Conservation (phyloP, 2,113 vertebrate genomes). For the Butastur rufipennis region DNA sequence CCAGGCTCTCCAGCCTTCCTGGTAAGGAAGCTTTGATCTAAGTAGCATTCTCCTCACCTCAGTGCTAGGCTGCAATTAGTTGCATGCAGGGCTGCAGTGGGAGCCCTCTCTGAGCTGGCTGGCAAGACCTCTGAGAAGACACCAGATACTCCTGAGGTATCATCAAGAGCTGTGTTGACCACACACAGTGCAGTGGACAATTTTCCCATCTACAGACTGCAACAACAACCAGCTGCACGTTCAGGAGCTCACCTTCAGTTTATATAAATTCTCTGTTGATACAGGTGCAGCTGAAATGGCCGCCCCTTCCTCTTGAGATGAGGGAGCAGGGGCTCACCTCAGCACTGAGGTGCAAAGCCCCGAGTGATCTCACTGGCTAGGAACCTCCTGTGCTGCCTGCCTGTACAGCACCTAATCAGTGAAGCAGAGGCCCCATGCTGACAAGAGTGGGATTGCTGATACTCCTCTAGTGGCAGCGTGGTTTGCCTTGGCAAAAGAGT, state of each 20-base stretch:
- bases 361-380: background rate
- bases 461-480: background rate
- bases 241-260: background rate
- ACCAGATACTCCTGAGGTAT: background rate
- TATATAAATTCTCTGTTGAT: background rate
- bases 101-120: background rate
- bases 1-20: background rate
- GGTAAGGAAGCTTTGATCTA: background rate
- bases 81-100: background rate
- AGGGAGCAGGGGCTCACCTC: background rate
- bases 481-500: constrained; percentile 29
- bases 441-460: background rate
- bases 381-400: background rate
- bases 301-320: background rate
- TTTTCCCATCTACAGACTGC: background rate
- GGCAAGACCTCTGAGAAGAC: background rate
- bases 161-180: background rate
- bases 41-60: background rate
- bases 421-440: background rate
- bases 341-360: background rate
- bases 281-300: background rate
- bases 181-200: accelerated
- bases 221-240: background rate
- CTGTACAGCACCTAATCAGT: background rate
- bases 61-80: background rate